Conservation (phyloP, 2,888 invertebrate genomes). For the Tyria jacobaeae region DNA sequence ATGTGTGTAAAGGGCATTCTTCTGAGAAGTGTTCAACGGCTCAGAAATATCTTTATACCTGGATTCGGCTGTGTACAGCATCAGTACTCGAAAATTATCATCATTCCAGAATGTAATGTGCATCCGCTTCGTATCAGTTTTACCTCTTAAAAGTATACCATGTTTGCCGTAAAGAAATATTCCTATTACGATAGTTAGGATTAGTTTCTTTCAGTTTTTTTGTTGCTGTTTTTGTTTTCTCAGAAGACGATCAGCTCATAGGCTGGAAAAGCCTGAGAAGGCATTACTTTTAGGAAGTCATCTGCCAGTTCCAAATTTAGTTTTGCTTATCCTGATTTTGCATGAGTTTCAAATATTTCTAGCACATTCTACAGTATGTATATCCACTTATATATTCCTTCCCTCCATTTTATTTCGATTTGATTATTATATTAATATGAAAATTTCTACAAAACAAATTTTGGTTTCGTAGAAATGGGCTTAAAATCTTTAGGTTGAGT, state of each 20-base stretch:
- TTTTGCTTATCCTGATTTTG: background rate
- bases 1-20: too few species aligned
- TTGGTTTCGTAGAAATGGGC: too few species aligned
- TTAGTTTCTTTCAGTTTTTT: background rate
- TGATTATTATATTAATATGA: too few species aligned
- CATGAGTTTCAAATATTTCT: conserved; percentile 1
- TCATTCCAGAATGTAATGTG: background rate
- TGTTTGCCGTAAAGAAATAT: conserved; percentile 8
- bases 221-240: background rate
- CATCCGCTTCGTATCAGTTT: background rate
- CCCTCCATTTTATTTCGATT: too few species aligned
- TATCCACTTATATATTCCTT: too few species aligned
- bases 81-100: background rate
- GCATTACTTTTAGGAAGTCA: background rate
- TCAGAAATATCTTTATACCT: background rate
- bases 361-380: background rate
- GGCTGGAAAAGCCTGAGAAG: background rate
- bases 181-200: conserved; percentile 1
- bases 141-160: conserved; percentile 9
- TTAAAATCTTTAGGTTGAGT: too few species aligned
- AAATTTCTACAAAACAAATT: too few species aligned
- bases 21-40: background rate
- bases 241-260: background rate
- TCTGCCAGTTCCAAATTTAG: background rate
- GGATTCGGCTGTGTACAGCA: background rate